Evolutionary conservation across 2,113 vertebrate species (phyloP).

Genomic region (Mormyrus lacerda): DNA sequence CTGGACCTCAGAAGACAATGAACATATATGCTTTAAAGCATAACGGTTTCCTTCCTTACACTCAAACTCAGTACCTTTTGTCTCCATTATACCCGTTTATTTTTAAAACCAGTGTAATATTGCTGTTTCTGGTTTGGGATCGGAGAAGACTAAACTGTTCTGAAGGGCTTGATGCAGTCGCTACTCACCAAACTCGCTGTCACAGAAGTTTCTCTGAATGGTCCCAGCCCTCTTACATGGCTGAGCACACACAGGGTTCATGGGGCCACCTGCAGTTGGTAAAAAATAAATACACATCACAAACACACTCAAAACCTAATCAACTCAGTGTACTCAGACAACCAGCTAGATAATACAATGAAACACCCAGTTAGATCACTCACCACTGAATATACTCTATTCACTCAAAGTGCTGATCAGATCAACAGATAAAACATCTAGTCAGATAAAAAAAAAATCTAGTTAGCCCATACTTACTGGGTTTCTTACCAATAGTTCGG

Average conservation of each 20-base stretch:
- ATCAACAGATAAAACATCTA: neutral
- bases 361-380: neutral
- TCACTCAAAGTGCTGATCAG: neutral
- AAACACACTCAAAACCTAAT: neutral
- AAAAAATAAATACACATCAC: neutral
- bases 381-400: neutral
- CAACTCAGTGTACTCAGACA: neutral
- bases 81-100: neutral
- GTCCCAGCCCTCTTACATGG: conserved; percentile 65
- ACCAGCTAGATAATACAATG: neutral
- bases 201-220: conserved; percentile 71
- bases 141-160: neutral
- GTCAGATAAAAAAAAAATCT: neutral
- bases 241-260: conserved; percentile 57
- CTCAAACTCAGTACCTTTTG: neutral
- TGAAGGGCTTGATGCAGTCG: neutral
- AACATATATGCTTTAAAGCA: neutral
- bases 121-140: neutral
- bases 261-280: conserved; percentile 23
- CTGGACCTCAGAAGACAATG: neutral
- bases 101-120: neutral
- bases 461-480: neutral
- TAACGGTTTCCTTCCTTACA: neutral
- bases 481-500: neutral
- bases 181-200: conserved; percentile 72